A percentile compares a stretch with the other conserved stretches of the same genome.
phyloP scores from a whole-genome alignment of 2,113 vertebrate genomes.

The Corynorhinus townsendii region DNA sequence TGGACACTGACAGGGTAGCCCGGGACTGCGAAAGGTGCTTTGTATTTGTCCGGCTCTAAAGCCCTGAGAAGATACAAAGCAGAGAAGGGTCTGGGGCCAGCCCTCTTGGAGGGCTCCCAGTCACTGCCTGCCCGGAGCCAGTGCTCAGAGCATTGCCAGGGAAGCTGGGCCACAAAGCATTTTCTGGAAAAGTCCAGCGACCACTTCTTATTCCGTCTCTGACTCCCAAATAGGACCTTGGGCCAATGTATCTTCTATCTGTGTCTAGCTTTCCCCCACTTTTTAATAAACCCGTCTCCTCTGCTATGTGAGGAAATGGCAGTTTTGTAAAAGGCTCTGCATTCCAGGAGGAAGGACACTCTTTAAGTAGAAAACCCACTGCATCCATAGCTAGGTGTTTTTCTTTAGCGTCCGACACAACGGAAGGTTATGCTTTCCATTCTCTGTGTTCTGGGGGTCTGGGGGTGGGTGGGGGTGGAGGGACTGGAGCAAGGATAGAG shows the following conservation, averaged over 20 bases:
- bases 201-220: neutral
- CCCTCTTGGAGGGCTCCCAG: neutral
- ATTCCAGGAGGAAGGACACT: neutral
- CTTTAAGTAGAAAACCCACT: neutral
- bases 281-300: neutral
- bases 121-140: fast-evolving
- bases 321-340: neutral
- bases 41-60: neutral
- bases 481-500: neutral
- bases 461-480: too few relatives aligned
- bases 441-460: neutral
- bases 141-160: fast-evolving
- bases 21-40: neutral
- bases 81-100: neutral
- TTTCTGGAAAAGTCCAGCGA: neutral
- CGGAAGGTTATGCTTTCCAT: neutral
- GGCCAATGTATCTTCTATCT: neutral
- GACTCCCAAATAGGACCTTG: neutral
- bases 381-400: neutral
- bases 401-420: neutral
- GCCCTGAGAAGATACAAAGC: neutral
- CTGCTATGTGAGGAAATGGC: neutral
- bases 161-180: neutral
- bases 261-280: neutral
- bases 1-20: neutral